Percentiles rank a stretch among this genome's conserved stretches.
These are phyloP conservation scores for Brachystomella parvula DNA, from an alignment of 1,140 invertebrate genomes.

Conservation along the genomic window DNA sequence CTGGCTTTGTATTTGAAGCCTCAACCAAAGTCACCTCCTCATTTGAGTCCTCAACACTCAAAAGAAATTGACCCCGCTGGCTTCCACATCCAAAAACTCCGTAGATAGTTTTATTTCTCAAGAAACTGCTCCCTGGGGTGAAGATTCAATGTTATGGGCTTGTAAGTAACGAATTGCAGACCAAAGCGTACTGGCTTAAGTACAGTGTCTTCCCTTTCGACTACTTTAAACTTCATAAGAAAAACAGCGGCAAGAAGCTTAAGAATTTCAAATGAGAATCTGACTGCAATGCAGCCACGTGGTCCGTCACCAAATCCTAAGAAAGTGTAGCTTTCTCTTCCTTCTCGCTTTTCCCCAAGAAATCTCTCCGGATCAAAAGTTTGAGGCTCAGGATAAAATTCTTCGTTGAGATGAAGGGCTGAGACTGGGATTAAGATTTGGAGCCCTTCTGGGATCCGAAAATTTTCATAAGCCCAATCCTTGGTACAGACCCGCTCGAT, in stretches of 20 bases:
- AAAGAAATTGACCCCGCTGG: too few species aligned
- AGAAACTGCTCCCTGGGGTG: too few species aligned
- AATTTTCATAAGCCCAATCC: slow-evolving; percentile 13
- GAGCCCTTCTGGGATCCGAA: slow-evolving; percentile 41
- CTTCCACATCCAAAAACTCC: too few species aligned
- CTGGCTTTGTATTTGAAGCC: too few species aligned
- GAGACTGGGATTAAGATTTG: slow-evolving; percentile 48
- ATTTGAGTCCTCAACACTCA: too few species aligned
- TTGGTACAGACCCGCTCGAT: slow-evolving; percentile 16
- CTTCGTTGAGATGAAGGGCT: slow-evolving; percentile 49
- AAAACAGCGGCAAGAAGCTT: neutral
- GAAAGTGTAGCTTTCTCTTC: slow-evolving; percentile 39
- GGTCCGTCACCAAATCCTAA: slow-evolving; percentile 47
- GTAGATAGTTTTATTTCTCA: too few species aligned
- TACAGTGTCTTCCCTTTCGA: neutral
- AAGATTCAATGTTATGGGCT: too few species aligned
- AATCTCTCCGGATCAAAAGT: slow-evolving; percentile 39
- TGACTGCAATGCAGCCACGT: slow-evolving; percentile 43
- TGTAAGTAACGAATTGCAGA: too few species aligned
- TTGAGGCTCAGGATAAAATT: slow-evolving; percentile 38
- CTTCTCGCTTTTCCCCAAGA: slow-evolving; percentile 22
- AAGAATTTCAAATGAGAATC: neutral
- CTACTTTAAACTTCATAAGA: neutral
- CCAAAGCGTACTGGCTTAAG: too few species aligned
- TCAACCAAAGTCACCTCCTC: too few species aligned